Conservation (phyloP, 2,113 vertebrate species). For the Danionella cerebrum region DNA sequence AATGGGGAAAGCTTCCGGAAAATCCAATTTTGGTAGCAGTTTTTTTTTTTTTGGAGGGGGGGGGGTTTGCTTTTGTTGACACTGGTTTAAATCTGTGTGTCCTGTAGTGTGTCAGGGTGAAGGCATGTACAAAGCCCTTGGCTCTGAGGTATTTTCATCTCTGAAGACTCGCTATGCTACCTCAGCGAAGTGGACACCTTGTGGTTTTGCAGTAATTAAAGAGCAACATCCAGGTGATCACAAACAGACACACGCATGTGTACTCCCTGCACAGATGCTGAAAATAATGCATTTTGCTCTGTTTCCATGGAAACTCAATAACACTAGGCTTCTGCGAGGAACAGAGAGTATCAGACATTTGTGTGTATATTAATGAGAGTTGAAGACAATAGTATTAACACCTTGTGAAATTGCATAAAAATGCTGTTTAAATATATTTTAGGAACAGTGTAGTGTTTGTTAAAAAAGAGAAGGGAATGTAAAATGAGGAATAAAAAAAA, state of each 20-base stretch:
- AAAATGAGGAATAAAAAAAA: too few relatives aligned
- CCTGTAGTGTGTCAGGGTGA: slow-evolving; percentile 24
- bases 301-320: slow-evolving; percentile 63
- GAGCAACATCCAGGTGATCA: neutral
- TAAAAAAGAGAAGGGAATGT: too few relatives aligned
- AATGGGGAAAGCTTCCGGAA: slow-evolving; percentile 32
- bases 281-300: slow-evolving; percentile 53
- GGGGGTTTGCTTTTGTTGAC: slow-evolving; percentile 17
- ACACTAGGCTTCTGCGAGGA: slow-evolving; percentile 4
- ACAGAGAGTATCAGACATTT: slow-evolving; percentile 7
- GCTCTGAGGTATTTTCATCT: slow-evolving; percentile 25
- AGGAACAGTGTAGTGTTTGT: too few relatives aligned
- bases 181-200: slow-evolving; percentile 30
- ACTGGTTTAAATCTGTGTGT: slow-evolving; percentile 26
- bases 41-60: too few relatives aligned
- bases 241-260: neutral
- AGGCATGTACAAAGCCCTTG: slow-evolving; percentile 27
- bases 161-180: slow-evolving; percentile 26
- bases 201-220: slow-evolving; percentile 30
- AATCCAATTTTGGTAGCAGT: slow-evolving; percentile 21
- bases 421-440: too few relatives aligned
- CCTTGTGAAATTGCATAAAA: too few relatives aligned
- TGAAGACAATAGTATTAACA: neutral
- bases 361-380: slow-evolving; percentile 15
- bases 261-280: slow-evolving; percentile 36